A percentile compares a stretch with the other conserved stretches of the same genome.
These are phyloP conservation scores for Drosophila dunni DNA, from an alignment of 1,140 invertebrate species.

Conservation along the genomic window DNA sequence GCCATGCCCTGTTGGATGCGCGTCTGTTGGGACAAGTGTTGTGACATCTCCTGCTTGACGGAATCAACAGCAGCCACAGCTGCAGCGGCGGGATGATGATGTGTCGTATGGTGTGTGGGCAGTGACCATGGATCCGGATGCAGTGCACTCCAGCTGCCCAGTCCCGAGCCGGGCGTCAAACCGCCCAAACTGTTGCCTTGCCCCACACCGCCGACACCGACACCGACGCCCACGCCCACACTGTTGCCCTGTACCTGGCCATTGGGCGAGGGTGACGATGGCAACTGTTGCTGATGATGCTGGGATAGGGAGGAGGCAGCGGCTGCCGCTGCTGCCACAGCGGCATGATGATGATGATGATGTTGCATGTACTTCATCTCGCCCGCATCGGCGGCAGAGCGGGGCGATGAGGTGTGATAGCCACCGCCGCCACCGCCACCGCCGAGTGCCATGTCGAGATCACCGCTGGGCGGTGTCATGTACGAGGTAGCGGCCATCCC, in stretches of 20 bases:
- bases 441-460: slow-evolving; percentile 89
- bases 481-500: slow-evolving; percentile 94
- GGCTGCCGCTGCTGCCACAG: slow-evolving; percentile 88
- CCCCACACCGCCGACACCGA: slow-evolving; percentile 31
- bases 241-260: slow-evolving; percentile 75
- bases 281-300: slow-evolving; percentile 88
- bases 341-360: slow-evolving; percentile 89
- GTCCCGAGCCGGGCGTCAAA: slow-evolving; percentile 85
- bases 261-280: slow-evolving; percentile 87
- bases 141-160: slow-evolving; percentile 91
- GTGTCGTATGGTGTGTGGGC: slow-evolving; percentile 89
- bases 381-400: slow-evolving; percentile 91
- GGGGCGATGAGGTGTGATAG: slow-evolving; percentile 90
- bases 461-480: slow-evolving; percentile 91
- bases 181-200: slow-evolving; percentile 66
- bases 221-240: slow-evolving; percentile 21
- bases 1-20: slow-evolving; percentile 87
- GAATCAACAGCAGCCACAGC: slow-evolving; percentile 85
- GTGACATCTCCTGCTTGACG: slow-evolving; percentile 89
- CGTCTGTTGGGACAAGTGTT: slow-evolving; percentile 86
- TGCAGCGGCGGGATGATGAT: slow-evolving; percentile 86
- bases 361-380: slow-evolving; percentile 97
- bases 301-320: slow-evolving; percentile 80
- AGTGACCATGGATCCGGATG: slow-evolving; percentile 94
- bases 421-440: slow-evolving; percentile 87